Evolutionary conservation across 2,888 invertebrate species (phyloP), one percentile per base, ranked within the genome.

Genomic region (Erynnis tages): DNA sequence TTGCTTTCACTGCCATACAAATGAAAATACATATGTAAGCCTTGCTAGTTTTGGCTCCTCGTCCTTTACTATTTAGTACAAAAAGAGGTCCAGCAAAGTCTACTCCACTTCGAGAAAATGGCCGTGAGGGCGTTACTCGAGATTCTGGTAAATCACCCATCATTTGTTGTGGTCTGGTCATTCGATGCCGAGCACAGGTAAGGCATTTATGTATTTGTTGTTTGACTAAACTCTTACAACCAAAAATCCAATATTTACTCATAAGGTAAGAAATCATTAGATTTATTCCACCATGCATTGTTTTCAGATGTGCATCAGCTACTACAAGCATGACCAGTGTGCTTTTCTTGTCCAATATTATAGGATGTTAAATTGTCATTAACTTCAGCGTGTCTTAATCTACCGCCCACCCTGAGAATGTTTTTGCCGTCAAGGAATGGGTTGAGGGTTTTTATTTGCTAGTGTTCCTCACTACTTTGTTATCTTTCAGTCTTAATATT

Each of bases 261-360:
- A 58, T 44, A 14, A 67, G 38, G 45, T 62, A 59, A 23, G 35
- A 21, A 0, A 66, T 25, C 59, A 60, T 65, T 2, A 63, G 14
- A 11, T 63, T 60, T 6, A 57, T 43, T 10, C 61, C 63, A 2
- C 67, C 65, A 25, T 66, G 64, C 8, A 63, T 17, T 11, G 62
- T 67, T 35, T 54, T 60, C 10, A 19, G 0, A 35, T 65, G 62
- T 4, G 62, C 59, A 5, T 62, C 54, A 8, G 55, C 54, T n/a
- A 66, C 4, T 2, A 67, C 37, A 8, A 64, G 44, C 4, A 17
- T 49, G 21, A 52, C 53, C 1, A 67, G 27, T 4, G 10, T 23
- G 10, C 53, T 58, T 16, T 57, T 57, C 19, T 56, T 58, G 0
- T 53, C 53, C 4, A 66, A 10, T 37, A 66, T 62, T 5, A 59